Evolutionary conservation across 2,113 vertebrate genomes (phyloP).

Genomic region (Gymnogyps californianus): DNA sequence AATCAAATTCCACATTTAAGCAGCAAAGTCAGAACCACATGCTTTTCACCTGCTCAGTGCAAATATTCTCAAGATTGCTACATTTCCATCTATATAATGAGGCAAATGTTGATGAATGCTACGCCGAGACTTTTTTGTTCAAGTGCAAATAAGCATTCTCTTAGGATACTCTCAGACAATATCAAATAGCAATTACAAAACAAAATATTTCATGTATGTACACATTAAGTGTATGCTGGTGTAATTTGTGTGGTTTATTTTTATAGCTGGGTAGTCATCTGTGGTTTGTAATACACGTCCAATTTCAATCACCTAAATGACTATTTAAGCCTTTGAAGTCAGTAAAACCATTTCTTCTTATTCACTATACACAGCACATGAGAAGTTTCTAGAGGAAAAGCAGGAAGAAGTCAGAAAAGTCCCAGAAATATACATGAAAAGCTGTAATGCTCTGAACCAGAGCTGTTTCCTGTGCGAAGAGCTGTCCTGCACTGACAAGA

Average conservation of each 20-base stretch:
- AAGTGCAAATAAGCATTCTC: not conserved
- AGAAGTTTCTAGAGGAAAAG: not conserved
- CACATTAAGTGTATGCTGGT: not conserved
- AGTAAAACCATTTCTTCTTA: not conserved
- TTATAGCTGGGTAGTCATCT: not conserved
- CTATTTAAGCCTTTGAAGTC: not conserved
- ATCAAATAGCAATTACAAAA: not conserved
- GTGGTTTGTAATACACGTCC: not conserved
- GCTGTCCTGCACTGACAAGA: not conserved
- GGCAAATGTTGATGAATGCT: not conserved
- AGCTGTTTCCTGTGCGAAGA: not conserved
- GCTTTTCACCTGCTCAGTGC: not conserved
- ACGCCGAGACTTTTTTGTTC: not conserved
- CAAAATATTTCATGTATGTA: not conserved
- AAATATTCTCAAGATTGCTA: not conserved
- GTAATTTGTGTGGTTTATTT: not conserved
- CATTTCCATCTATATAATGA: not conserved
- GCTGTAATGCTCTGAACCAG: not conserved
- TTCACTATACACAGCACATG: not conserved
- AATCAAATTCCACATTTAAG: not conserved
- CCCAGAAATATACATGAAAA: not conserved
- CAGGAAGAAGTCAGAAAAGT: not conserved
- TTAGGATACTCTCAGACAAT: not conserved
- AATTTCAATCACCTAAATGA: not conserved
- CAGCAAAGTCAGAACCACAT: not conserved